These are phyloP conservation scores for Chromoteleia sp. DNA, from an alignment of 2,888 invertebrate genomes.

Conservation along the genomic window DNA sequence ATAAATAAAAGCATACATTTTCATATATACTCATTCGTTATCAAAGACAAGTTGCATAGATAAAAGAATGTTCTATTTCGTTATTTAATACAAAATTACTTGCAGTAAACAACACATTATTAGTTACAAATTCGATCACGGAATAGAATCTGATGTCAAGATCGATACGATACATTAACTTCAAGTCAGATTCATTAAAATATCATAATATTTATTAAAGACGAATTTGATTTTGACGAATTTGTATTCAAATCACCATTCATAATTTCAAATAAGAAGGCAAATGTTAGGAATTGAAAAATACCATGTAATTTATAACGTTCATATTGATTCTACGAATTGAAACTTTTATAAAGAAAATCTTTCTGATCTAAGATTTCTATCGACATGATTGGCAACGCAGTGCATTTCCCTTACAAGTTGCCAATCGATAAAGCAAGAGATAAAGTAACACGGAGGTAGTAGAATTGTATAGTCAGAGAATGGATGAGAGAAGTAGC, in stretches of 20 bases:
- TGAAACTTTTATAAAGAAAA: slow-evolving; percentile 42
- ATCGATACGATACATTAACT: too few relatives aligned
- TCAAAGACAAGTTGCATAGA: too few relatives aligned
- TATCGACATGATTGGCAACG: slow-evolving; percentile 51
- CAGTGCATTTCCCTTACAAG: slow-evolving; percentile 47
- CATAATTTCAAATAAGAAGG: neutral
- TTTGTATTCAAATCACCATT: neutral
- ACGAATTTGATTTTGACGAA: too few relatives aligned
- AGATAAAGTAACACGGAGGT: slow-evolving; percentile 40
- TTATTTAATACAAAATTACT: too few relatives aligned
- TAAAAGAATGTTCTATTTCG: too few relatives aligned
- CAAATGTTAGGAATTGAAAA: slow-evolving; percentile 10
- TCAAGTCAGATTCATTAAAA: too few relatives aligned
- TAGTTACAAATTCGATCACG: too few relatives aligned
- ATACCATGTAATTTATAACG: slow-evolving; percentile 23
- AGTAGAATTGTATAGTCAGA: slow-evolving; percentile 30
- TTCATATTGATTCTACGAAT: slow-evolving; percentile 37
- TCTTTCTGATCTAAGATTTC: slow-evolving; percentile 51
- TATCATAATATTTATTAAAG: too few relatives aligned
- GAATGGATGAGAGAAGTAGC: slow-evolving; percentile 32
- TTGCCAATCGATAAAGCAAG: slow-evolving; percentile 54
- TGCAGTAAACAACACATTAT: too few relatives aligned
- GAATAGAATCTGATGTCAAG: too few relatives aligned
- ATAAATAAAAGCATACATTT: too few relatives aligned
- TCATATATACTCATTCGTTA: too few relatives aligned